Percentiles rank a stretch among this genome's conserved stretches.
These are phyloP conservation scores for Liasis olivaceus DNA, from an alignment of 2,797 vertebrate genomes.

Conservation along the genomic window DNA sequence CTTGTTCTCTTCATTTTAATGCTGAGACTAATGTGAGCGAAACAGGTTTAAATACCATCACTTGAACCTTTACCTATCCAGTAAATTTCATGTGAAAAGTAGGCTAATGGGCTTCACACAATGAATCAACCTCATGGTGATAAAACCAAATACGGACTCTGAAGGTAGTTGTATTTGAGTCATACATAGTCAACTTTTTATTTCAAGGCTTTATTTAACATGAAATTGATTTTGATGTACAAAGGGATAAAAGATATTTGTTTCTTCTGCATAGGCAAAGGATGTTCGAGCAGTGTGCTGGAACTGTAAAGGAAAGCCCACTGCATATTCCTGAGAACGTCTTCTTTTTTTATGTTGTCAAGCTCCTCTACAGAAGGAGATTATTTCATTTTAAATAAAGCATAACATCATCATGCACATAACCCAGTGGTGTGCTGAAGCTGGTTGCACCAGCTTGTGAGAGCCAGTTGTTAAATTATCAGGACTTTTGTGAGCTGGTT, in stretches of 20 bases:
- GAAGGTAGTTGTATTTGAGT: conserved; percentile 60
- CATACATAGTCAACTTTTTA: conserved; percentile 56
- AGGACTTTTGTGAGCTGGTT: neutral
- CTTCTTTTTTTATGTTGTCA: conserved; percentile 39
- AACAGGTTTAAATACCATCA: conserved; percentile 54
- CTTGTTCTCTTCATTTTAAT: conserved; percentile 54
- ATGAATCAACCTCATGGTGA: conserved; percentile 62
- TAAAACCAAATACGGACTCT: conserved; percentile 57
- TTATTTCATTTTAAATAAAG: conserved; percentile 41
- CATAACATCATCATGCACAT: conserved; percentile 16
- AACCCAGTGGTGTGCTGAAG: neutral
- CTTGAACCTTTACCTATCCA: conserved; percentile 41
- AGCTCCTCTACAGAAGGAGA: conserved; percentile 11
- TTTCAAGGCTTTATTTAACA: conserved; percentile 63
- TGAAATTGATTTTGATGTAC: conserved; percentile 54
- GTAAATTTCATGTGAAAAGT: conserved; percentile 55
- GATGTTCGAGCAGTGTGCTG: conserved; percentile 59
- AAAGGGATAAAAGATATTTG: conserved; percentile 52
- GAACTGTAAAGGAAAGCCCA: conserved; percentile 54
- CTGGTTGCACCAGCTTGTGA: neutral
- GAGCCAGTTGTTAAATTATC: neutral
- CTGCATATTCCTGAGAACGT: conserved; percentile 31
- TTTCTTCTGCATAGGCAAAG: conserved; percentile 36
- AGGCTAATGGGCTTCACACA: conserved; percentile 65
- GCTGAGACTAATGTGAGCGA: conserved; percentile 49